Base-by-base conservation (phyloP, 2,888 invertebrate species). In the Acronicta leporina region DNA sequence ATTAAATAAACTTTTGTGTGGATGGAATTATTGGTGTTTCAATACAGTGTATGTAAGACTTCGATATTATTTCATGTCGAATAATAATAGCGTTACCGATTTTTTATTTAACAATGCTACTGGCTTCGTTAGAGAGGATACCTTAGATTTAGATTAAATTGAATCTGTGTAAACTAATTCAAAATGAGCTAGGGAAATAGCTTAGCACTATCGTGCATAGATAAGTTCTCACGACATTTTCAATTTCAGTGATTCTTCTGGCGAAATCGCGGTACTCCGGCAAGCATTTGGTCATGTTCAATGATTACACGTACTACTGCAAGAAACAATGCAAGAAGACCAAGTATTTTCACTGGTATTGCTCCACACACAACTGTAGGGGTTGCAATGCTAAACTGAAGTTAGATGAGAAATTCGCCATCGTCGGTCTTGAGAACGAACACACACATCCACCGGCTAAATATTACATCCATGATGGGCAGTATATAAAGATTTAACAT, bases 231-330 rank as follows among this genome's bases (percentile, higher is more conserved):
- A 73, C 33, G 14, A 2, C 13, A 9, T 52, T 41, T 65, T 55
- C 14, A 59, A 54, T 88, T 88, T 72, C 86, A 90, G 90, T 87
- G 60, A 85, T 90, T 38, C 70, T 89, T 8, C 71, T 92, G 68
- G 91, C 88, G 1, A 91, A 91, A 65, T 92, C 92, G 5, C 85
- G 92, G 1, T 90, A 90, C 72, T 84, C 88, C 7, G 93, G 92
- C 27, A 91, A 86, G 61, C 86, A 88, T 25, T 76, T 92, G 13
- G 86, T 92, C 0, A 87, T 92, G 81, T 87, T 82, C 72, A 87
- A 90, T 43, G 86, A 90, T 59, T 93, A 92, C 71, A 92, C 92
- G 0, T 93, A 92, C 68, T 92, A 91, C 77, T 90, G 90, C 78
- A 92, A 92, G 80, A 88, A 85, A 58, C 86, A 88, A 68, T 89